Percentiles rank a stretch among this genome's conserved stretches.
Evolutionary conservation across 2,888 invertebrate genomes (phyloP).

Genomic region (Heliconius erato): DNA sequence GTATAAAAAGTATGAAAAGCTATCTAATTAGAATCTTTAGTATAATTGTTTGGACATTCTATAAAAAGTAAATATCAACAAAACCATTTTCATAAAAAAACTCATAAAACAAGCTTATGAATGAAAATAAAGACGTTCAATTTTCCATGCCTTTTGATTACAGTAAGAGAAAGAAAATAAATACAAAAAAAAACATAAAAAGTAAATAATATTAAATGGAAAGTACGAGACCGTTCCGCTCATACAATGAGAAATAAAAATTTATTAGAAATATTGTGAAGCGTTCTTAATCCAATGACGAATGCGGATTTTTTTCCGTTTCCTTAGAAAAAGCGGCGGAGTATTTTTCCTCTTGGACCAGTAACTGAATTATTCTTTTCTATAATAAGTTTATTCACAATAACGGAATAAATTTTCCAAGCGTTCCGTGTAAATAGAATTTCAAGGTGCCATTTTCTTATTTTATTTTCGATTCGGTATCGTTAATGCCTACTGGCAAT

Average conservation of each 20-base stretch:
- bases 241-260: constrained; percentile 80
- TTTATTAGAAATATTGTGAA: constrained; percentile 83
- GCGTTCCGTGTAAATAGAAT: constrained; percentile 57
- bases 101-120: constrained; percentile 19
- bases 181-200: neutral
- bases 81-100: neutral
- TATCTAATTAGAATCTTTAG: neutral
- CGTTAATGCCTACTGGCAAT: constrained; percentile 48
- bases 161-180: constrained; percentile 19
- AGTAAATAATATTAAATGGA: constrained; percentile 65
- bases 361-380: constrained; percentile 82
- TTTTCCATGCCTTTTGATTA: constrained; percentile 43
- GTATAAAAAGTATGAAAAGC: neutral
- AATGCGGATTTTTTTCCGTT: constrained; percentile 63
- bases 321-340: constrained; percentile 60
- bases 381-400: constrained; percentile 83
- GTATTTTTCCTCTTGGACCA: constrained; percentile 64
- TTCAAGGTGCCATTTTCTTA: constrained; percentile 53
- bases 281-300: constrained; percentile 76
- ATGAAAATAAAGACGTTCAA: constrained; percentile 30
- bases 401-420: constrained; percentile 67
- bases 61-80: constrained; percentile 8
- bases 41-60: neutral
- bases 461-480: constrained; percentile 42
- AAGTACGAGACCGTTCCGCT: constrained; percentile 54